phyloP scores from a whole-genome alignment of 2,113 vertebrate species.

The Rhombomys opimus region DNA sequence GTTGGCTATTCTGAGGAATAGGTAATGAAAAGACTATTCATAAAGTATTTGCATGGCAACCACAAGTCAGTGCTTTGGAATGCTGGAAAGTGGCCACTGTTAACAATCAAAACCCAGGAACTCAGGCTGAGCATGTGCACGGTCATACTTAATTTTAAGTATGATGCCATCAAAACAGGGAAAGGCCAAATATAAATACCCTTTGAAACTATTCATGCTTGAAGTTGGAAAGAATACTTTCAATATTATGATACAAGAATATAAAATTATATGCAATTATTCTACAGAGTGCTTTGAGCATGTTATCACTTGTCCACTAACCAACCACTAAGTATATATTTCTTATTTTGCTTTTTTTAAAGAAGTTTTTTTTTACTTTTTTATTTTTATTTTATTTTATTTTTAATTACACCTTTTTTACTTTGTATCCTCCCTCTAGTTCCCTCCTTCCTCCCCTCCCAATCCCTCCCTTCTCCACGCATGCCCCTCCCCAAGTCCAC shows the following conservation, averaged over 20 bases:
- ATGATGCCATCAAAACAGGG: slow-evolving; percentile 68
- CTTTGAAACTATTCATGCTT: slow-evolving; percentile 29
- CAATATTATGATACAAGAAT: slow-evolving; percentile 30
- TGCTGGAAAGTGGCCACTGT: slow-evolving; percentile 58
- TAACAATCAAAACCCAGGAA: slow-evolving; percentile 71
- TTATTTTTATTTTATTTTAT: too few relatives aligned
- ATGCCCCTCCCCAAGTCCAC: too few relatives aligned
- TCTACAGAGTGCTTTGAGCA: not conserved
- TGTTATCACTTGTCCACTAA: not conserved
- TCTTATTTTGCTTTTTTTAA: too few relatives aligned
- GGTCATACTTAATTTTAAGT: slow-evolving; percentile 77
- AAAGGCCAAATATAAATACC: slow-evolving; percentile 62
- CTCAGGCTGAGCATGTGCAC: slow-evolving; percentile 16
- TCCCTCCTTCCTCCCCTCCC: too few relatives aligned
- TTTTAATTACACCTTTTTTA: too few relatives aligned
- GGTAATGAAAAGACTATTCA: slow-evolving; percentile 71
- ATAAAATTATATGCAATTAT: not conserved
- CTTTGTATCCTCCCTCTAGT: too few relatives aligned
- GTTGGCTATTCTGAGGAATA: slow-evolving; percentile 75
- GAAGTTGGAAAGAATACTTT: slow-evolving; percentile 51
- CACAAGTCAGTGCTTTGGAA: slow-evolving; percentile 72
- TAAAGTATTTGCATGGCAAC: slow-evolving; percentile 53
- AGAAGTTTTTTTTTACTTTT: too few relatives aligned
- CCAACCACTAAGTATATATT: not conserved
- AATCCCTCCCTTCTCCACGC: too few relatives aligned